Base-by-base conservation (phyloP, 2,113 vertebrate species). In the Peucedramus taeniatus region DNA sequence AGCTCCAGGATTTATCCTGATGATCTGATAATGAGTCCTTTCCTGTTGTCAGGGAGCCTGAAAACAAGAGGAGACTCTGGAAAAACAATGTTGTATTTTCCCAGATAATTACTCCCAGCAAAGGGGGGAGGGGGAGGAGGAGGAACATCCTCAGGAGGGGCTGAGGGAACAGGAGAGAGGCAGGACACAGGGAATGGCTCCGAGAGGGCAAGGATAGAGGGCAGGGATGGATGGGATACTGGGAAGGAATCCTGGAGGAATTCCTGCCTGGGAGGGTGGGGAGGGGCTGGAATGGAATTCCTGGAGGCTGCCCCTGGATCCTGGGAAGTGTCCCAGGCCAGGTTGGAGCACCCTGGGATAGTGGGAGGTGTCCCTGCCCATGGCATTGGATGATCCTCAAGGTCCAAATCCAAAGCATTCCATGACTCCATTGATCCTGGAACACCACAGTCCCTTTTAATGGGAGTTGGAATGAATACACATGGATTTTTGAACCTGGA, bases 361-460 rank as follows among this genome's bases (percentile, higher is more conserved):
- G 23, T 11, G 59, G 44, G 1, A 51, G 33, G 5, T 30, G 69
- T 45, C 86, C 60, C 44, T 74, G 86, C 37, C 71, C 44, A 2
- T 10, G 66, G 42, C 21, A 13, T 2, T 10, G 42, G 42, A 3
- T 19, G 37, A 8, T 10, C 31, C 28, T 44, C 13, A 13, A 37
- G 15, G 23, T 33, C 51, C 26, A 5, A 33, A 28, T 23, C 44
- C 37, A 37, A 66, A 23, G 12, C 23, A 21, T 59, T 11, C 86
- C 37, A 5, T 23, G 33, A 5, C 17, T 28, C 53, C 37, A 8
- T 4, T 8, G 63, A 19, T 33, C 31, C 44, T 24, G 31, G 9
- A 23, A 33, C 37, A 13, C 31, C 59, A 3, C 12, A 19, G 0
- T 49, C n/a, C n/a, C 0, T 0, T 30, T 61, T n/a, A 5, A 4